phyloP scores from a whole-genome alignment of 1,140 invertebrate species.

The Lucilia sericata region DNA sequence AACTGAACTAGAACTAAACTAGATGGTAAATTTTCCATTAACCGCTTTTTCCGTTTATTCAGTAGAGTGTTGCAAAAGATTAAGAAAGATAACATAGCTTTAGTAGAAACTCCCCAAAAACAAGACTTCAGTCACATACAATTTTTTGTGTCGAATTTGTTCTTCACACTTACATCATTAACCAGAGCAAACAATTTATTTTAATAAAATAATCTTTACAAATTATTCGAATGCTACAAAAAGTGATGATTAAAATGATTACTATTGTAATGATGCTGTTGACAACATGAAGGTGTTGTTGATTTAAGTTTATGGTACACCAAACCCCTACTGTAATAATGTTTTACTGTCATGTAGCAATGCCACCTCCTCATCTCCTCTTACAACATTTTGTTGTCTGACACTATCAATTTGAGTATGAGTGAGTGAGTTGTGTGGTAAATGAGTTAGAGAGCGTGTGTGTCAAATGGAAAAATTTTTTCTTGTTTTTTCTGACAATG shows the following conservation, averaged over 20 bases:
- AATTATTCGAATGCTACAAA: neutral
- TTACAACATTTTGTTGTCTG: slow-evolving; percentile 6
- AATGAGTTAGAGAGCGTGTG: neutral
- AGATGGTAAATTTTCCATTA: no score
- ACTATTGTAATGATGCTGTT: slow-evolving; percentile 20
- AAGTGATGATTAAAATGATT: slow-evolving; percentile 4
- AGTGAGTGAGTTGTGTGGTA: slow-evolving; percentile 11
- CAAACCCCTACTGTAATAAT: neutral
- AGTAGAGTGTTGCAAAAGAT: no score
- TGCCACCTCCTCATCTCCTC: neutral
- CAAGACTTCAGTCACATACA: no score
- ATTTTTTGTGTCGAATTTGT: no score
- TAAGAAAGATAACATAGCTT: no score
- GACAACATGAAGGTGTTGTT: slow-evolving; percentile 2
- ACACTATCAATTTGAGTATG: neutral
- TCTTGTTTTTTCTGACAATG: neutral
- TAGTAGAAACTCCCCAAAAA: no score
- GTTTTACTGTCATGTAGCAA: neutral
- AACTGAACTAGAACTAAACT: no score
- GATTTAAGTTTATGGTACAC: neutral
- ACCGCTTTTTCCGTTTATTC: no score
- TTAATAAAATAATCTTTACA: no score
- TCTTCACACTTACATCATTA: no score
- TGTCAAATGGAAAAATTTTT: neutral
- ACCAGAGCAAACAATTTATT: no score